Evolutionary conservation across 1,140 invertebrate species (phyloP), one percentile per base, ranked within the genome.

Genomic region (Chrysomallon squamiferum): DNA sequence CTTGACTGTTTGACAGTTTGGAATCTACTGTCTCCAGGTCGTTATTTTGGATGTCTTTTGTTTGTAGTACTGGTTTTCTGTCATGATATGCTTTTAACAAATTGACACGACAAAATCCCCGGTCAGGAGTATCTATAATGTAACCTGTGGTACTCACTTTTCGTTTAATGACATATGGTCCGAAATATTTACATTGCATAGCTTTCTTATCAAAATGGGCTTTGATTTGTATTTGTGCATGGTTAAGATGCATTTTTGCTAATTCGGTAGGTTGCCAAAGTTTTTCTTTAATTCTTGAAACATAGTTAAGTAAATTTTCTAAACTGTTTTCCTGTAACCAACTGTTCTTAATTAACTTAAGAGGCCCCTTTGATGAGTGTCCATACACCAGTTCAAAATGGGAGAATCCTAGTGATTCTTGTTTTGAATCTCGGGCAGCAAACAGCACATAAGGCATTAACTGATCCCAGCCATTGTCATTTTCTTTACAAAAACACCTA

Each of bases 341-440:
- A 25, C 52, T 59, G 30, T 66, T 38, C 25, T 35, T 61, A 22
- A 62, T 18, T 20, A 62, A 29, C 29, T 49, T 61, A 15, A 68
- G 54, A 43, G 68, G 65, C 22, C 45, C 68, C 11, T 65, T 27
- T 9, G 62, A 50, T n/a, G 15, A 43, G 54, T 62, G 59, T 15
- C 59, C 64, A 59, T 66, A 69, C 7, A 52, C 58, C 30, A 69
- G 22, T 27, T 70, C 65, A 70, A 58, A 47, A 32, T 59, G 65
- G 38, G 30, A 68, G 50, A 70, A 70, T 2, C 68, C 57, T 11
- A 62, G 22, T 22, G 43, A 49, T 27, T 65, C 38, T 15, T 68
- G 66, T n/a, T 62, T 9, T 43, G 41, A 43, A 43, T 43, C 41
- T 43, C 41, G 9, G n/a, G 41, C 41, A 9, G 41, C 41, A 43